Conservation (phyloP, 2,888 invertebrate genomes). For the Poecilobothrus nobilitatus region DNA sequence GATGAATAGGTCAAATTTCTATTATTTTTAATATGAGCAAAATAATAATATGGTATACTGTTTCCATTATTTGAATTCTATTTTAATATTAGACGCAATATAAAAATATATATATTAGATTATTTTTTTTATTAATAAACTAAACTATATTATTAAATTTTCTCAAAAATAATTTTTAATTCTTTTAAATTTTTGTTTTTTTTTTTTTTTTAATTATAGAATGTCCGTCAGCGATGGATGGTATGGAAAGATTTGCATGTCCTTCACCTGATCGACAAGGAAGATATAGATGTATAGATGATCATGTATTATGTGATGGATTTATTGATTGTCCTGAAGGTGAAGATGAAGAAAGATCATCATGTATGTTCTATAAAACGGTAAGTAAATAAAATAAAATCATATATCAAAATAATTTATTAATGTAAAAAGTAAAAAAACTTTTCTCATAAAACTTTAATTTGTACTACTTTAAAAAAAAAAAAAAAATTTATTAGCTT, state of each 20-base stretch:
- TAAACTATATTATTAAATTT: no score
- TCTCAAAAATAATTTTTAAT: no score
- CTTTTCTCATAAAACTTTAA: slow-evolving; percentile 4
- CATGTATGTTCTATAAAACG: slow-evolving; percentile 96
- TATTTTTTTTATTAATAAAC: no score
- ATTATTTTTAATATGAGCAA: no score
- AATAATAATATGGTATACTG: no score
- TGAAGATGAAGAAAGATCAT: slow-evolving; percentile 86
- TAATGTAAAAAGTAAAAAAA: slow-evolving; percentile 2
- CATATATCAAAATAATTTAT: no score
- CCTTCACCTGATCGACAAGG: slow-evolving; percentile 86
- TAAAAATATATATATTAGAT: no score
- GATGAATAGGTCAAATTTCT: no score
- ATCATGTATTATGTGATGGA: slow-evolving; percentile 89
- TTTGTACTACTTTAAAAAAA: no score
- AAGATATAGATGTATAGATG: slow-evolving; percentile 90
- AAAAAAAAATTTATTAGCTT: neutral
- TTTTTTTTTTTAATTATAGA: slow-evolving; percentile 52
- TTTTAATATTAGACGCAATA: no score
- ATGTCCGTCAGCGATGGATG: slow-evolving; percentile 85
- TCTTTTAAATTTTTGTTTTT: slow-evolving; percentile 11
- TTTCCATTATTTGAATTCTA: no score
- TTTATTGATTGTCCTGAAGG: slow-evolving; percentile 90
- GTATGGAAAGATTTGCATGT: slow-evolving; percentile 91
- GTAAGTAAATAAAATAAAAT: slow-evolving; percentile 61